Evolutionary conservation across 1,140 invertebrate genomes (phyloP), one percentile per base, ranked within the genome.

Genomic region (Dinothrombium tinctorium): DNA sequence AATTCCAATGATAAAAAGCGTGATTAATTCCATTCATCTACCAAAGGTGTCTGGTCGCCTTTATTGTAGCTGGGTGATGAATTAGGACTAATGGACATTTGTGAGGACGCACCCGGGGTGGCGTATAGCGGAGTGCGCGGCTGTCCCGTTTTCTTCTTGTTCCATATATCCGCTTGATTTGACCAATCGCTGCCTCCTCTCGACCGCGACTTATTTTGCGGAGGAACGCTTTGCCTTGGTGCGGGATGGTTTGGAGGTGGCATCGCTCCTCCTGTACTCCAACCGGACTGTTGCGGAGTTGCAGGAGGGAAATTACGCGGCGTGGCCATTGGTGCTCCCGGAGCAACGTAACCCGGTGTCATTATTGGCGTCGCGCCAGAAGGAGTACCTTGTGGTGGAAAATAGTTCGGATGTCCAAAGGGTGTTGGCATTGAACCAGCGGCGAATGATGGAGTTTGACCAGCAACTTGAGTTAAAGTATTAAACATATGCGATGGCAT

Each of bases 401-500:
- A n/a, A n/a, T n/a, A n/a, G n/a, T n/a, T n/a, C n/a, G n/a, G n/a
- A n/a, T n/a, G n/a, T n/a, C n/a, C n/a, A n/a, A n/a, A n/a, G 8
- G 33, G 12, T 7, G 8, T 15, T 8, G 8, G 8, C 12, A 14
- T 14, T 14, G 33, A 35, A 20, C 33, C 19, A 35, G 7, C 7
- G 8, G 33, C 44, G 67, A 70, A 4, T 66, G 68, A 56, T 0
- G 72, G 71, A 0, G 72, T 75, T 43, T 73, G 71, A n/a, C n/a
- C n/a, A n/a, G n/a, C n/a, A 15, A 68, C 69, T 52, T 73, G 71
- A 0, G 72, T 68, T 19, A 76, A 54, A 5, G 69, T 71, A 51
- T 75, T 74, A 43, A 74, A 60, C 63, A 76, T 70, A 48, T 73
- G 73, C 47, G 63, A 67, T 6, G 74, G 73, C 50, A 79, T 60